phyloP scores from a whole-genome alignment of 2,113 vertebrate species.

The Mirounga angustirostris region DNA sequence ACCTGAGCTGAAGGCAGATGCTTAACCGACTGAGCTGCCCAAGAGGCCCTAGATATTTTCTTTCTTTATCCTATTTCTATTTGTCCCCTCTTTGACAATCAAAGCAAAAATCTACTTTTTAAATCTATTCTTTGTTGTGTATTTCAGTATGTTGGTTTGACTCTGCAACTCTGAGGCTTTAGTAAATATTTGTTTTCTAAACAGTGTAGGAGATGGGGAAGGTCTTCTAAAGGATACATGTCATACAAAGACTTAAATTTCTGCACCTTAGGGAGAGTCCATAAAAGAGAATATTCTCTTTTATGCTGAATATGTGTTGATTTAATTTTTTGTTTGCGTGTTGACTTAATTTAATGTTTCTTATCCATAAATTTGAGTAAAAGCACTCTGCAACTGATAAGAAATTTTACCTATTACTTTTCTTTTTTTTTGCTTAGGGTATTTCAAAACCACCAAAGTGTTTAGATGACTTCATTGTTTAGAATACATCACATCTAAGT shows the following conservation, averaged over 20 bases:
- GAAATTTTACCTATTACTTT: neutral
- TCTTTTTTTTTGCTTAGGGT: neutral
- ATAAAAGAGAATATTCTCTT: neutral
- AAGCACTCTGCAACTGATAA: neutral
- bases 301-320: neutral
- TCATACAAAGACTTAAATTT: neutral
- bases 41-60: neutral
- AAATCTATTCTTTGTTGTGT: neutral
- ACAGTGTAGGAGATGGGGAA: neutral
- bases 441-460: constrained; percentile 1
- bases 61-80: constrained; percentile 1
- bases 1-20: neutral
- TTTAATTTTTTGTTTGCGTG: neutral
- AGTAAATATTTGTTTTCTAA: neutral
- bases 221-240: neutral
- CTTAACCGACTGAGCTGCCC: neutral
- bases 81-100: neutral
- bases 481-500: neutral
- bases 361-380: neutral
- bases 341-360: neutral
- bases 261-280: neutral
- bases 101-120: neutral
- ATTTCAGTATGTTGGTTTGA: neutral
- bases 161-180: neutral
- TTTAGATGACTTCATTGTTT: neutral